Conservation (phyloP, 2,113 vertebrate species). For the Rana temporaria region DNA sequence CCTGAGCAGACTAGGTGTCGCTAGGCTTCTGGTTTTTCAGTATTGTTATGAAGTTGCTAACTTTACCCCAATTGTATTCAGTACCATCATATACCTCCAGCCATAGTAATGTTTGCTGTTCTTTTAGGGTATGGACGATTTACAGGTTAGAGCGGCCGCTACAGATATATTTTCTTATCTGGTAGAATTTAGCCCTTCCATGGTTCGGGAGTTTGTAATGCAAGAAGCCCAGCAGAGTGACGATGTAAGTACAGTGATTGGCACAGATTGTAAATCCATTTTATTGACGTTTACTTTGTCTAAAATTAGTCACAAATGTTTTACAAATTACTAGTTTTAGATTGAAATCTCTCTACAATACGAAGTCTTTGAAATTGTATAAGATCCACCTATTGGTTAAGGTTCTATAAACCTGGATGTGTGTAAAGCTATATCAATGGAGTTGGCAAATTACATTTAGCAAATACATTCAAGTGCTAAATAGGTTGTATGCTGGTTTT, state of each 20-base stretch:
- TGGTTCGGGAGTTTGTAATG: constrained; percentile 99
- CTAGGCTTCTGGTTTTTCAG: too few relatives aligned
- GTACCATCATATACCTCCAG: background rate
- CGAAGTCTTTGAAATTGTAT: too few relatives aligned
- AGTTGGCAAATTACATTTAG: too few relatives aligned
- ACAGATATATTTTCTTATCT: constrained; percentile 99
- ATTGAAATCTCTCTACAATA: too few relatives aligned
- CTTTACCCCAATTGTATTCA: background rate
- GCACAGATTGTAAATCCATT: background rate
- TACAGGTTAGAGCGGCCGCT: constrained; percentile 95
- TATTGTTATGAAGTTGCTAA: background rate
- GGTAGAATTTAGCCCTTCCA: constrained; percentile 98
- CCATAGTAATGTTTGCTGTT: background rate
- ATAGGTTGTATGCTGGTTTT: too few relatives aligned
- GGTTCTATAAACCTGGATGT: too few relatives aligned
- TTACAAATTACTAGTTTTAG: too few relatives aligned
- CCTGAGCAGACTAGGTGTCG: too few relatives aligned
- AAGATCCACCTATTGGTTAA: too few relatives aligned
- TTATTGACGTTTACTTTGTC: background rate
- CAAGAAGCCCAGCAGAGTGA: constrained; percentile 98
- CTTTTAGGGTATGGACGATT: constrained; percentile 93
- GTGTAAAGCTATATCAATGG: too few relatives aligned
- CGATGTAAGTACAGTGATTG: constrained; percentile 80
- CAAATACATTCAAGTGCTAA: too few relatives aligned
- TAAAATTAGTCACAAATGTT: too few relatives aligned